Evolutionary conservation across 1,140 invertebrate genomes (phyloP), one percentile per base, ranked within the genome.

Genomic region (Diploscapter pachys): DNA sequence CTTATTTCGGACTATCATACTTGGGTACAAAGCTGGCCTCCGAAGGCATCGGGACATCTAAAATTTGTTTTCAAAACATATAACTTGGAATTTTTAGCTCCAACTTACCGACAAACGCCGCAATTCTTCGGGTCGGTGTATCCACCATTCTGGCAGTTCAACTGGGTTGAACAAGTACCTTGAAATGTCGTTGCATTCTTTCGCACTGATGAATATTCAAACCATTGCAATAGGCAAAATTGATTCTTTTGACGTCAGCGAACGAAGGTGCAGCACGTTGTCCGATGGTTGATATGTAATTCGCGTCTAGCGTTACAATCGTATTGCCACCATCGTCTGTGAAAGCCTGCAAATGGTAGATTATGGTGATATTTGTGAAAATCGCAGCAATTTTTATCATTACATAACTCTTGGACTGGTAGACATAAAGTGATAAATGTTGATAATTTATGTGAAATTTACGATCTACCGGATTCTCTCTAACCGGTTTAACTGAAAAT

Each of bases 211-310:
- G 48, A 64, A 63, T 72, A 31, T 31, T 31, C 31, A 31, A 48
- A 76, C 75, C 31, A 31, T 66, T 72, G 62, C 75, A 76, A 52
- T 76, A 76, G 53, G 75, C 75, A 49, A 72, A 48, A 48, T 76
- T 76, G 9, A 72, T 72, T 61, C 64, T 57, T 51, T 76, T 76
- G 6, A 76, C 75, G 63, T 76, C 75, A 50, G 69, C 70, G 56
- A 76, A 76, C 3, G 68, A 71, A 31, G 69, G 69, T n/a, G 51
- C 75, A 5, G n/a, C 31, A 59, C 75, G 62, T 50, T 76, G 75
- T 61, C 75, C 75, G 67, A 76, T 76, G 9, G 75, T 76, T 50
- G 55, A 55, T 65, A 72, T 69, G 59, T 72, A 76, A 56, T 71
- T 71, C 2, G 75, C 52, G 31, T 76, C 68, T 5, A 57, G 5